phyloP scores from a whole-genome alignment of 2,113 vertebrate genomes.

The Neoarius graeffei region DNA sequence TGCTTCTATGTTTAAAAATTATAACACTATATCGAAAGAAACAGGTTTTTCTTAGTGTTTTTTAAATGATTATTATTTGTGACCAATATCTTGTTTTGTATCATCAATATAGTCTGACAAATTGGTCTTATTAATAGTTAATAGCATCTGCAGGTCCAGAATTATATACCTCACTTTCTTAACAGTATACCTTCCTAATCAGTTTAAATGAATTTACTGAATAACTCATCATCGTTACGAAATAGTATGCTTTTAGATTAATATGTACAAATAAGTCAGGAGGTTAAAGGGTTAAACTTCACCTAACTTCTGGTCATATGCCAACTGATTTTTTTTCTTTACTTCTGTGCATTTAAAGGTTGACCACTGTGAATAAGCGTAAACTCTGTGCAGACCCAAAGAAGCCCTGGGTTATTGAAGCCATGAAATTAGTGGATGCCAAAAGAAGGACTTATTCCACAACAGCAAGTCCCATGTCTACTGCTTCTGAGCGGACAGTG shows the following conservation, averaged over 20 bases:
- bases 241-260: neutral
- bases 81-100: neutral
- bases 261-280: neutral
- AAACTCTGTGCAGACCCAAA: constrained; percentile 28
- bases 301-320: neutral
- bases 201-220: neutral
- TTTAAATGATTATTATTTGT: neutral
- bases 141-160: neutral
- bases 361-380: constrained; percentile 11
- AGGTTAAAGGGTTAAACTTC: neutral
- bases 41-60: neutral
- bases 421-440: constrained; percentile 6
- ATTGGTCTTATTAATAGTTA: neutral
- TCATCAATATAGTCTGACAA: neutral
- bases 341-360: constrained; percentile 26
- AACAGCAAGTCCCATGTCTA: neutral
- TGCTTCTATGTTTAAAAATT: neutral
- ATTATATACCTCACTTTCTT: neutral
- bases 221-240: neutral
- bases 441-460: neutral
- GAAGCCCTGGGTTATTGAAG: constrained; percentile 27
- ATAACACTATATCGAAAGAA: neutral
- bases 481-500: neutral
- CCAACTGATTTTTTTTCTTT: neutral
- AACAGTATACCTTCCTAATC: neutral